Conservation (phyloP, 2,797 vertebrate genomes). For the Myotis vivesi region DNA sequence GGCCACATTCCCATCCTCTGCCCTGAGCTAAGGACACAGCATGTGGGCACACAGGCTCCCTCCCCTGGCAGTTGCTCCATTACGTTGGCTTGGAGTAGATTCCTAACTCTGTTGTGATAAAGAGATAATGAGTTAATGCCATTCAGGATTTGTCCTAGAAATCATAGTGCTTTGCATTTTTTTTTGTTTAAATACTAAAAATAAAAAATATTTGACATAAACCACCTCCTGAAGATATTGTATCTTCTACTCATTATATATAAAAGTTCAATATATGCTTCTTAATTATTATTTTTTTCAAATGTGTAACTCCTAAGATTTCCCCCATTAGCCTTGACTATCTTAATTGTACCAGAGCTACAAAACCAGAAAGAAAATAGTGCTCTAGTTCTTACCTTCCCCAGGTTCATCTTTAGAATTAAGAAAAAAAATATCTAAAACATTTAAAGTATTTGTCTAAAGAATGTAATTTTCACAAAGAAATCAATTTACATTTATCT, state of each 20-base stretch:
- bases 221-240: not conserved
- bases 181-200: constrained; percentile 50
- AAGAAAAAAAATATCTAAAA: not conserved
- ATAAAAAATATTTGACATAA: constrained; percentile 28
- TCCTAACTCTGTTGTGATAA: constrained; percentile 38
- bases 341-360: constrained; percentile 21
- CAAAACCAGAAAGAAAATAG: not conserved
- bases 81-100: constrained; percentile 39
- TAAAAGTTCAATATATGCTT: not conserved
- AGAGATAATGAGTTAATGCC: constrained; percentile 44
- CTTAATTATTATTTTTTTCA: constrained; percentile 57
- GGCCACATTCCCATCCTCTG: constrained; percentile 34
- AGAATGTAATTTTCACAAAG: not conserved
- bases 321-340: not conserved
- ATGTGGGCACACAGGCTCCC: not conserved
- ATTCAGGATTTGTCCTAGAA: constrained; percentile 14
- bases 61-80: not conserved
- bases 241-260: constrained; percentile 1
- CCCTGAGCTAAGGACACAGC: not conserved
- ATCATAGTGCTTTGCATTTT: not conserved
- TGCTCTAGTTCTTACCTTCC: not conserved
- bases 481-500: constrained; percentile 35
- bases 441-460: not conserved
- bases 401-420: not conserved
- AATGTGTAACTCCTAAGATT: not conserved